phyloP scores from a whole-genome alignment of 1,140 invertebrate species.

The Platyscapa corneri region DNA sequence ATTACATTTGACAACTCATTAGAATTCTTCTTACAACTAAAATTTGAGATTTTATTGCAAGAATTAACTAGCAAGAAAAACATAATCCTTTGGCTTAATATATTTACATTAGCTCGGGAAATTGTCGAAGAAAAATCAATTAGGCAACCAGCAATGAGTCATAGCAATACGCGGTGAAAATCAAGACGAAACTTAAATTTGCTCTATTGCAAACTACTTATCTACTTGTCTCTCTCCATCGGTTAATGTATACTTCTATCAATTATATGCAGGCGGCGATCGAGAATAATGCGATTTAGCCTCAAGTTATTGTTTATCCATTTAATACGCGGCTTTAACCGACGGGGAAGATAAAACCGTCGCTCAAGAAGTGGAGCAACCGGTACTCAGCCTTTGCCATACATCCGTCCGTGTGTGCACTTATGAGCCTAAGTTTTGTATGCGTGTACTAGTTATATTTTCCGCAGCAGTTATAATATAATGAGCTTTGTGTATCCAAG shows the following conservation, averaged over 20 bases:
- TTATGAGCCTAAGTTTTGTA: background rate
- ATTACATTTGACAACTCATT: too few species aligned
- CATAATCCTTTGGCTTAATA: too few species aligned
- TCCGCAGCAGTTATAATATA: background rate
- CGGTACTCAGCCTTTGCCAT: background rate
- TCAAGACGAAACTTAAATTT: background rate
- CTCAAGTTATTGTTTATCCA: slow-evolving; percentile 33
- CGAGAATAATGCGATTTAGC: slow-evolving; percentile 22
- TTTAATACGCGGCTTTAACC: slow-evolving; percentile 5
- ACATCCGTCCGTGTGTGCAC: background rate
- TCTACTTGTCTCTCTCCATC: slow-evolving; percentile 8
- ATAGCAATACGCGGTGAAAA: background rate
- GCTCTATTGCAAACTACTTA: background rate
- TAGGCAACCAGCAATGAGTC: background rate
- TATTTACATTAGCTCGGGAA: too few species aligned
- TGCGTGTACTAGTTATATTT: background rate
- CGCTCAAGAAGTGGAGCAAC: slow-evolving; percentile 23
- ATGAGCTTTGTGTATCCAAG: background rate
- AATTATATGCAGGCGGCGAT: background rate
- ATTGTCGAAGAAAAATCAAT: too few species aligned
- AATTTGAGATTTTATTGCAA: too few species aligned
- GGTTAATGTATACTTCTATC: slow-evolving; percentile 8
- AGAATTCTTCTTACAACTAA: too few species aligned
- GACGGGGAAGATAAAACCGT: background rate
- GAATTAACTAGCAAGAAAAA: too few species aligned